phyloP scores from a whole-genome alignment of 2,113 vertebrate genomes.

The Dendrocopos noguchii region DNA sequence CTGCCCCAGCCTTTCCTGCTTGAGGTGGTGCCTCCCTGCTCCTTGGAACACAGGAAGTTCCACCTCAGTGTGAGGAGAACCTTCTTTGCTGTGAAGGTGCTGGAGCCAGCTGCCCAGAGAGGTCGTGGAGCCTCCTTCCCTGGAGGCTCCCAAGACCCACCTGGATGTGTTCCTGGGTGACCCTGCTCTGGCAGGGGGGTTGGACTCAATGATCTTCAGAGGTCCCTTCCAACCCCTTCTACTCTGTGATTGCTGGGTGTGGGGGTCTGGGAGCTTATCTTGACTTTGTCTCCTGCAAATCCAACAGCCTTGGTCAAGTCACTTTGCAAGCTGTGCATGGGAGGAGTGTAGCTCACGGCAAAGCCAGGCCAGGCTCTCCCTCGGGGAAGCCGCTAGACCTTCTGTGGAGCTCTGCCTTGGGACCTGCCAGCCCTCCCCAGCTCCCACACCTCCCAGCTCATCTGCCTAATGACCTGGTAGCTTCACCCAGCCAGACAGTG shows the following conservation, averaged over 20 bases:
- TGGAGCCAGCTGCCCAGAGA: too few species aligned
- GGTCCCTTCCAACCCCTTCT: too few species aligned
- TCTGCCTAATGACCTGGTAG: not conserved
- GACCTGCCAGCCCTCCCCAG: not conserved
- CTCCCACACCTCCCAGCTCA: not conserved
- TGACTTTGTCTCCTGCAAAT: not conserved
- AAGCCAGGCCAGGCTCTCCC: not conserved
- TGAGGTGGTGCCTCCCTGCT: accelerated
- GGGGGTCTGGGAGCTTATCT: not conserved
- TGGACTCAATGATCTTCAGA: too few species aligned
- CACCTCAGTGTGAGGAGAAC: too few species aligned
- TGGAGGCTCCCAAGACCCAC: too few species aligned
- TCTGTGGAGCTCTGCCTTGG: not conserved
- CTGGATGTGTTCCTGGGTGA: too few species aligned
- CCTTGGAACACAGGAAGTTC: too few species aligned
- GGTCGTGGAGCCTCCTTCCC: too few species aligned
- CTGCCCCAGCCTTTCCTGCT: not conserved
- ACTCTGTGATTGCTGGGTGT: accelerated
- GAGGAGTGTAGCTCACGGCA: not conserved
- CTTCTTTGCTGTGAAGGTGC: too few species aligned
- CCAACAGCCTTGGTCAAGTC: not conserved
- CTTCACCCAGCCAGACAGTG: not conserved
- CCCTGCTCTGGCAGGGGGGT: too few species aligned
- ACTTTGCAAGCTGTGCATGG: not conserved
- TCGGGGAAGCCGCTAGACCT: not conserved